Evolutionary conservation across 2,797 vertebrate species (phyloP).

Genomic region (Cossypha niveicapilla): DNA sequence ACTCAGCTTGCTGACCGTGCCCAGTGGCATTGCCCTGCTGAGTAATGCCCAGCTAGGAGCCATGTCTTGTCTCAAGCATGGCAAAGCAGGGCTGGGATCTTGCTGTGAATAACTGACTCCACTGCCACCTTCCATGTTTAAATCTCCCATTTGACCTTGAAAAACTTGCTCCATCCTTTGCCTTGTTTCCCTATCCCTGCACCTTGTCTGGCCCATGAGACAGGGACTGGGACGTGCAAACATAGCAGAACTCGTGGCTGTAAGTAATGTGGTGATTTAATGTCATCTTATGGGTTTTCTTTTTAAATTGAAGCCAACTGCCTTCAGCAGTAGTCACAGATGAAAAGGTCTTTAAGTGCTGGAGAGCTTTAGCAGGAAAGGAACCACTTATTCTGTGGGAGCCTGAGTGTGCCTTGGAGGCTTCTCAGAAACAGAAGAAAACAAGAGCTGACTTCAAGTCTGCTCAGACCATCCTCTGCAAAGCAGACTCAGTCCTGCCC

Average conservation of each 20-base stretch:
- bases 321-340: neutral
- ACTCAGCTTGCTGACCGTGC: neutral
- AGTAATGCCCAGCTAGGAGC: neutral
- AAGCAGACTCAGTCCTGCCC: neutral
- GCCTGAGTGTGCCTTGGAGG: neutral
- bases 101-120: neutral
- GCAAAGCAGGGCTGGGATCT: neutral
- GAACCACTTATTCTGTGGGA: neutral
- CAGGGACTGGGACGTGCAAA: fast-evolving
- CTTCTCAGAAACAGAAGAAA: neutral
- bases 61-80: neutral
- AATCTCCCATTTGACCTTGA: neutral
- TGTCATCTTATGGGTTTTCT: neutral
- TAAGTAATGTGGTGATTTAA: neutral
- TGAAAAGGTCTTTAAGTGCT: neutral
- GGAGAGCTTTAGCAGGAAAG: neutral
- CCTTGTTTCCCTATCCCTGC: neutral
- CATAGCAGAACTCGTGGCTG: fast-evolving
- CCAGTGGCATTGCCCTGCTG: neutral
- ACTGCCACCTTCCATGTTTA: fast-evolving
- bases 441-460: neutral
- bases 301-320: neutral
- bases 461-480: neutral
- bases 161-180: neutral
- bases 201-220: neutral